These are phyloP conservation scores for Nothobranchius kuhntae DNA, from an alignment of 2,113 vertebrate species.

Conservation along the genomic window DNA sequence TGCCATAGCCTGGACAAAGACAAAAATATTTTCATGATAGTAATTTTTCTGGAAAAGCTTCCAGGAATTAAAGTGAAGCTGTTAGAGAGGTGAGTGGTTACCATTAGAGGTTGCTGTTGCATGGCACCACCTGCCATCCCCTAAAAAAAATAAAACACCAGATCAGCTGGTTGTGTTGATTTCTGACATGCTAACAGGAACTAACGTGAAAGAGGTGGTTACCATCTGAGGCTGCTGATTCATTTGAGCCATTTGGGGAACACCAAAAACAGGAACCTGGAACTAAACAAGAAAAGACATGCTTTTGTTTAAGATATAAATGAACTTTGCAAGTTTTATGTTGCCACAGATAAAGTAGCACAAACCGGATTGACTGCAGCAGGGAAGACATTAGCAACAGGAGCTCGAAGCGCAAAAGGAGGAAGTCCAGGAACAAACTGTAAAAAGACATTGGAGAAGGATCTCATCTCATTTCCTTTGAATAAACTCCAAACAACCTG, in stretches of 20 bases:
- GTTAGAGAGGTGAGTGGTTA: neutral
- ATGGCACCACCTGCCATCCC: constrained; percentile 14
- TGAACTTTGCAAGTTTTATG: neutral
- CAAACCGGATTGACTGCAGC: constrained; percentile 57
- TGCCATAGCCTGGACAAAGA: constrained; percentile 29
- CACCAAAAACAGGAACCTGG: constrained; percentile 46
- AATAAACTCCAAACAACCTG: neutral
- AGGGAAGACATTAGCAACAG: constrained; percentile 48
- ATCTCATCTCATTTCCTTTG: neutral
- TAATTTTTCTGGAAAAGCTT: no score
- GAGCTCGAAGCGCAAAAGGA: constrained; percentile 33
- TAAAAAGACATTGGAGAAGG: neutral
- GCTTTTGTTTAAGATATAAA: neutral
- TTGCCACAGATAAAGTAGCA: neutral
- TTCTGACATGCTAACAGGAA: no score
- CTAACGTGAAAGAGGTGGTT: neutral
- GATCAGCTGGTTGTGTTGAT: neutral
- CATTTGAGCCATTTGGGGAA: constrained; percentile 57
- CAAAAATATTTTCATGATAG: neutral
- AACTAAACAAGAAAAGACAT: neutral
- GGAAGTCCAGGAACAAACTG: constrained; percentile 61
- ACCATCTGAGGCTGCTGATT: constrained; percentile 62
- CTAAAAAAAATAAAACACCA: constrained; percentile 30
- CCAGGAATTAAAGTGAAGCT: no score
- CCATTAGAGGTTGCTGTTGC: constrained; percentile 39